phyloP scores from a whole-genome alignment of 2,888 invertebrate genomes.

The Lasioglossum lativentre region DNA sequence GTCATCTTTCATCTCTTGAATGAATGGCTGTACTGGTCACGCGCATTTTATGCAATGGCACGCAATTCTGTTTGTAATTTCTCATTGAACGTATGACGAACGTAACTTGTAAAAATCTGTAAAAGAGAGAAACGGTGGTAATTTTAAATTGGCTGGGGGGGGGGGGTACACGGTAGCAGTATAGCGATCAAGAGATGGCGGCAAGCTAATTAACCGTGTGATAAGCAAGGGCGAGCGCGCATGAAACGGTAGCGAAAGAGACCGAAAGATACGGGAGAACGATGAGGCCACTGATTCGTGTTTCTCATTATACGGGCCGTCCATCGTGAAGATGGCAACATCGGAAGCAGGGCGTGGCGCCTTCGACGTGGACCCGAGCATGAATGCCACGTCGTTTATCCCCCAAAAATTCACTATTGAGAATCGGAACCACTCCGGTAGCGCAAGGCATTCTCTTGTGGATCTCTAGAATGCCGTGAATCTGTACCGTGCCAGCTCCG shows the following conservation, averaged over 20 bases:
- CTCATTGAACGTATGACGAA: too few relatives aligned
- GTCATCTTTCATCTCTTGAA: neutral
- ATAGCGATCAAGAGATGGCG: conserved; percentile 56
- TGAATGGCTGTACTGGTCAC: neutral
- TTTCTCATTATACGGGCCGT: conserved; percentile 67
- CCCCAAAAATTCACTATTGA: conserved; percentile 23
- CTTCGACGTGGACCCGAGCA: conserved; percentile 55
- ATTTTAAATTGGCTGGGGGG: neutral
- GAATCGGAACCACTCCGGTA: conserved; percentile 13
- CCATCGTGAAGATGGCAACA: conserved; percentile 77
- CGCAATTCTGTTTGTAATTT: too few relatives aligned
- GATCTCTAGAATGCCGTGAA: neutral
- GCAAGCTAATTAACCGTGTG: conserved; percentile 62
- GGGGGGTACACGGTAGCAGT: neutral
- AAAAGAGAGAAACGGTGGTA: neutral
- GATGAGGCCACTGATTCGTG: conserved; percentile 74
- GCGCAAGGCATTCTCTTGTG: neutral
- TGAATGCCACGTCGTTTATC: conserved; percentile 13
- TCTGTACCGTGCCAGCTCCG: neutral
- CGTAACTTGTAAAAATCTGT: neutral
- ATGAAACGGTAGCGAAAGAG: conserved; percentile 47
- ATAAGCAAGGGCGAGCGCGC: conserved; percentile 60
- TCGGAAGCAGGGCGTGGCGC: conserved; percentile 77
- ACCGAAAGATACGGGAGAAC: conserved; percentile 55
- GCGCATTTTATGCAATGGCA: neutral